Evolutionary conservation across 2,888 invertebrate genomes (phyloP), one percentile per base, ranked within the genome.

Genomic region (Campoletis raptor): DNA sequence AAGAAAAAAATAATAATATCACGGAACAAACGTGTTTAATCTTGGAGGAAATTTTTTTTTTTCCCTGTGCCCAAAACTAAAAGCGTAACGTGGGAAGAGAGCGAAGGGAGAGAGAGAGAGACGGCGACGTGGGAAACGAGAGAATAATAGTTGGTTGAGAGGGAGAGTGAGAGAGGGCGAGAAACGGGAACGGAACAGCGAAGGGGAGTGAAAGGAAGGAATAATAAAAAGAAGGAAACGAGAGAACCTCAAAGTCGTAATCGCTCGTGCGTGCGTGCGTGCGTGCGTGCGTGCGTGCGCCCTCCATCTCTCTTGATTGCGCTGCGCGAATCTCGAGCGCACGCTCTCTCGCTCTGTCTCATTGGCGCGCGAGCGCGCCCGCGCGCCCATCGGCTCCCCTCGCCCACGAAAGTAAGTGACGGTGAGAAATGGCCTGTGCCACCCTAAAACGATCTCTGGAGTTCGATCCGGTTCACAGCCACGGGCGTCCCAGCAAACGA

Each of bases 401-500:
- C 66, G 40, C 57, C 37, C 69, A 86, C 86, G n/a, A 36, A 70
- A 88, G 91, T 89, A 88, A 86, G 88, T 87, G 82, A 88, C 86
- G 85, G 88, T 92, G 93, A 94, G 96, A 96, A 96, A 99, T 99
- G 99, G 99, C 99, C 96, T 99, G 99, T 96, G 99, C 99, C 95
- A 99, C 99, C 93, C 96, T 99, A 90, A 99, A 99, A 96, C 96
- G 99, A 95, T 97, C 97, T 94, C 96, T 98, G 94, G 99, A 99
- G 95, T 99, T 99, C 97, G 99, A 99, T 95, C 97, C 98, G 89
- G 96, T 97, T 89, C 96, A 98, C 95, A 97, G 97, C 94, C 97
- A 97, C 93, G 95, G 95, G 86, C 95, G 98, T 92, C 98, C 98
- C 85, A 97, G 97, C 45, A 99, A 98, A 95, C 96, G 98, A 94